Conservation (phyloP, 2,888 invertebrate genomes). For the Phania funesta region DNA sequence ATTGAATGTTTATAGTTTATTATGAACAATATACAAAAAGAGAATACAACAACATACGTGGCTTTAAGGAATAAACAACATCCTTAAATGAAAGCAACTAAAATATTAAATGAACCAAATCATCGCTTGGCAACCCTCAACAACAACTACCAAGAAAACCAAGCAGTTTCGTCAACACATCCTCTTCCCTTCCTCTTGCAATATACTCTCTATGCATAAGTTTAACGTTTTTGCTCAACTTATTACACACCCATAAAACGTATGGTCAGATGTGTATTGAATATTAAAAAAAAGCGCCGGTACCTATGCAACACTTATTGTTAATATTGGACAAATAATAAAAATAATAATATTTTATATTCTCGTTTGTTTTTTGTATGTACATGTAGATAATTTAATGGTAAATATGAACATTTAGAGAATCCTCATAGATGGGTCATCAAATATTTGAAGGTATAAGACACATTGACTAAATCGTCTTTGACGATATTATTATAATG, state of each 20-base stretch:
- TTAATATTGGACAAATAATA: constrained; percentile 57
- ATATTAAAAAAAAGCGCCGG: constrained; percentile 60
- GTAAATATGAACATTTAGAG: constrained; percentile 65
- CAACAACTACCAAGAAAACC: neutral
- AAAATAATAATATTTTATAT: constrained; percentile 52
- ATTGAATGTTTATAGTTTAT: constrained; percentile 81
- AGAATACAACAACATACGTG: constrained; percentile 26
- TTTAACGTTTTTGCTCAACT: constrained; percentile 6
- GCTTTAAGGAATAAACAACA: constrained; percentile 62
- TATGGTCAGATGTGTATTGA: constrained; percentile 67
- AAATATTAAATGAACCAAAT: constrained; percentile 33
- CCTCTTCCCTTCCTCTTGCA: neutral
- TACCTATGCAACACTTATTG: constrained; percentile 37
- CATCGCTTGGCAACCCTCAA: constrained; percentile 60
- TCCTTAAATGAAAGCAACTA: constrained; percentile 11
- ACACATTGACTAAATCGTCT: constrained; percentile 64
- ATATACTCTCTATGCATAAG: constrained; percentile 2
- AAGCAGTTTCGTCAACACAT: neutral
- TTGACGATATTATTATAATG: constrained; percentile 49
- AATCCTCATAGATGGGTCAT: constrained; percentile 54
- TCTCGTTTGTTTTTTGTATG: constrained; percentile 1
- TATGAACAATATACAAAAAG: constrained; percentile 66
- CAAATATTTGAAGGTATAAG: constrained; percentile 48
- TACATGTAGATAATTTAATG: constrained; percentile 60
- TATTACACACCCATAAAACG: constrained; percentile 57